Conservation (phyloP, 2,113 vertebrate species). For the Syngnathus typhle region DNA sequence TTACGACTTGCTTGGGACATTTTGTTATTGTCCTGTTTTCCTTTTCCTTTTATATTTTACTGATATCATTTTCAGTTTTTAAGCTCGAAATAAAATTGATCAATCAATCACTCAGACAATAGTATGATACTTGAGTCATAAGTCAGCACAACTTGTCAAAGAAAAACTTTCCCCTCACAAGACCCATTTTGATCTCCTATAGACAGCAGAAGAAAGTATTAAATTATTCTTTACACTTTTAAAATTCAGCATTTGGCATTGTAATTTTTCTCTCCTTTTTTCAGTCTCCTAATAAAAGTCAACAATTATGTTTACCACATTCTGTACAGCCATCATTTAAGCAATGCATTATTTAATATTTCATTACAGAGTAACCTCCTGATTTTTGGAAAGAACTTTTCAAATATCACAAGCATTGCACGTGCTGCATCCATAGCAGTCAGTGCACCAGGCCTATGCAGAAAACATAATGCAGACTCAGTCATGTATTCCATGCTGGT, state of each 20-base stretch:
- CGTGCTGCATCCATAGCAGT: not conserved
- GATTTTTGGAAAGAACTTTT: not conserved
- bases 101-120: too few species aligned
- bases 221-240: not conserved
- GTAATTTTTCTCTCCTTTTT: not conserved
- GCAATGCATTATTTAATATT: not conserved
- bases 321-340: not conserved
- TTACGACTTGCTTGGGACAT: too few species aligned
- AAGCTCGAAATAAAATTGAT: too few species aligned
- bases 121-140: not conserved
- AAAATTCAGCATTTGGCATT: not conserved
- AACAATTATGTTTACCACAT: not conserved
- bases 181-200: not conserved
- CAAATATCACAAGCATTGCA: not conserved
- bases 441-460: not conserved
- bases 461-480: conserved; percentile 12
- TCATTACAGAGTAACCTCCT: not conserved
- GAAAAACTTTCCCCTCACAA: not conserved
- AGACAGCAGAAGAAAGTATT: not conserved
- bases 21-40: too few species aligned
- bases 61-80: too few species aligned
- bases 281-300: not conserved
- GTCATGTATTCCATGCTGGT: conserved; percentile 27
- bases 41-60: too few species aligned
- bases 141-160: not conserved